These are phyloP conservation scores for Perizoma affinitatum DNA, from an alignment of 2,888 invertebrate genomes.

Conservation along the genomic window DNA sequence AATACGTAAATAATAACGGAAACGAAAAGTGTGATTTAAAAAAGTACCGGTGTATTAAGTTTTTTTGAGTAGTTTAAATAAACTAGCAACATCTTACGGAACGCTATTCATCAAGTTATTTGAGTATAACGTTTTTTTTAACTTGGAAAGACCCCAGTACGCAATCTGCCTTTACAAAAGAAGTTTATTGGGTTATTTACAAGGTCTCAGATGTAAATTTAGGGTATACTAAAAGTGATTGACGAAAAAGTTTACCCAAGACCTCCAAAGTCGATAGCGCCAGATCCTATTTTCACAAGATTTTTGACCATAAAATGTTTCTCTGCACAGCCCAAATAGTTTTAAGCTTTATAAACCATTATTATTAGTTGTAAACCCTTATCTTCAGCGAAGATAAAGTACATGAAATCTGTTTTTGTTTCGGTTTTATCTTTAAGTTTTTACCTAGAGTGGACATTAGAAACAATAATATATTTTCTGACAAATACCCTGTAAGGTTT, in stretches of 20 bases:
- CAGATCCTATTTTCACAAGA: slow-evolving; percentile 43
- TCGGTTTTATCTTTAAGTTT: slow-evolving; percentile 32
- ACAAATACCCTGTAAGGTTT: no score
- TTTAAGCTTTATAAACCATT: slow-evolving; percentile 64
- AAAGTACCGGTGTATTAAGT: no score
- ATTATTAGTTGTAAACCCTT: no score
- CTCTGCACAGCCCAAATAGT: slow-evolving; percentile 54
- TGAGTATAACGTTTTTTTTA: not conserved
- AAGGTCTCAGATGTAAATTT: slow-evolving; percentile 20
- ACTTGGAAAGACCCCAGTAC: slow-evolving; percentile 16
- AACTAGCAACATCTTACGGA: no score
- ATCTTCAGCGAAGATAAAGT: slow-evolving; percentile 27
- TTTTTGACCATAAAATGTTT: slow-evolving; percentile 51
- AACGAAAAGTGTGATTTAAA: no score
- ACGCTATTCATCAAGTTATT: no score
- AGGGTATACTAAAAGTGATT: slow-evolving; percentile 21
- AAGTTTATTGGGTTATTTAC: slow-evolving; percentile 26
- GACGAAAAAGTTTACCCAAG: slow-evolving; percentile 28
- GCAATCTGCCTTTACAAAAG: slow-evolving; percentile 7
- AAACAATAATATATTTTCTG: no score
- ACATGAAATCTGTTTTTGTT: slow-evolving; percentile 46
- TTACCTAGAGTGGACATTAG: not conserved
- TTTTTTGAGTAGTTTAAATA: no score
- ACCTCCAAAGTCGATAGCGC: slow-evolving; percentile 31
- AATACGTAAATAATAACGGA: no score